Evolutionary conservation across 2,797 vertebrate species (phyloP).

Genomic region (Schizopygopsis pylzovi): DNA sequence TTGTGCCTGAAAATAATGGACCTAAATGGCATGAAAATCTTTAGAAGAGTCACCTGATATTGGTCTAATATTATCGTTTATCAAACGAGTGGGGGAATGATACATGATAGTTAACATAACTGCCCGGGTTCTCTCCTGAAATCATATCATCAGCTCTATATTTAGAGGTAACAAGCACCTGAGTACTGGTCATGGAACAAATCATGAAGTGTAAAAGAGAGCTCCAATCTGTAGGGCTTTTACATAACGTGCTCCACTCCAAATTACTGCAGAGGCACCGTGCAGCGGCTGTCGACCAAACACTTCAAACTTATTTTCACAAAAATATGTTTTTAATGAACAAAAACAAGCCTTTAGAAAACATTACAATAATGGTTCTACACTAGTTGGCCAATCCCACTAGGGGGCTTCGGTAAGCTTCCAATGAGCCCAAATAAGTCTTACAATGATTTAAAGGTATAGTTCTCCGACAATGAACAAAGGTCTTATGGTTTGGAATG

Average conservation of each 20-base stretch:
- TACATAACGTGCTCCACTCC: constrained; percentile 27
- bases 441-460: background rate
- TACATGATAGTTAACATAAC: constrained; percentile 9
- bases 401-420: background rate
- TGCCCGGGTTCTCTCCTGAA: background rate
- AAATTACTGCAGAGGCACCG: background rate
- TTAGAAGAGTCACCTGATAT: background rate
- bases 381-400: background rate
- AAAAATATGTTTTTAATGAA: background rate
- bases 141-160: constrained; percentile 19
- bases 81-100: background rate
- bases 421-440: background rate
- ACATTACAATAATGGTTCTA: background rate
- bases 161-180: constrained; percentile 15
- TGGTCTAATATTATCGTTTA: constrained; percentile 7
- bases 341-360: background rate
- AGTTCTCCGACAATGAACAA: background rate
- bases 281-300: background rate
- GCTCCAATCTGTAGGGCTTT: background rate
- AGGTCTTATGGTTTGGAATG: background rate
- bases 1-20: background rate
- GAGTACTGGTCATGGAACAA: constrained; percentile 6
- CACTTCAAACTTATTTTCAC: background rate
- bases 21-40: constrained; percentile 1
- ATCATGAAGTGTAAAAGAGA: background rate